Percentiles rank a stretch among this genome's conserved stretches.
phyloP scores from a whole-genome alignment of 2,113 vertebrate genomes.

The Climacteris rufus region DNA sequence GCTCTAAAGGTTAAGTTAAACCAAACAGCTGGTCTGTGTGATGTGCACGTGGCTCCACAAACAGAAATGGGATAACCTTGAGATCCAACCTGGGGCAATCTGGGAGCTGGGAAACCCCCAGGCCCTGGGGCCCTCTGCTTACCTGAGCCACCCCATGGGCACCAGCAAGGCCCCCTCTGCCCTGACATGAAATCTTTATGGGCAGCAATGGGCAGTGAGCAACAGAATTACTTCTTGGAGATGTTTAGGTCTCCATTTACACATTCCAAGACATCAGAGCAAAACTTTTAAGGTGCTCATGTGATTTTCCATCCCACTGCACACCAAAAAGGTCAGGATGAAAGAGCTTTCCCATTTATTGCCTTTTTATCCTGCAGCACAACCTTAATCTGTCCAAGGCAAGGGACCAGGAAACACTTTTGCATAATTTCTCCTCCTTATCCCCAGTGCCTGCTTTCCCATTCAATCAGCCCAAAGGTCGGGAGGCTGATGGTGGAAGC shows the following conservation, averaged over 20 bases:
- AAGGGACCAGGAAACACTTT: constrained; percentile 1
- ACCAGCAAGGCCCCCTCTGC: background rate
- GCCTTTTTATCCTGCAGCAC: background rate
- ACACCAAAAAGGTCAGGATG: background rate
- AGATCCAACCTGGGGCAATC: background rate
- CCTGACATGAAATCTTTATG: background rate
- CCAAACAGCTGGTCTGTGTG: background rate
- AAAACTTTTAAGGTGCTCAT: background rate
- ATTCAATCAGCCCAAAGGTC: constrained; percentile 27
- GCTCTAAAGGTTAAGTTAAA: constrained; percentile 14
- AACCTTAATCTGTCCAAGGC: background rate
- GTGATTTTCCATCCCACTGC: background rate
- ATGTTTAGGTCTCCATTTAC: background rate
- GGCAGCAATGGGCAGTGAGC: background rate
- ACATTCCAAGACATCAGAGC: background rate
- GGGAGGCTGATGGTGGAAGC: background rate
- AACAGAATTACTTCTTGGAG: background rate
- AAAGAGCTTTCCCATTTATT: background rate
- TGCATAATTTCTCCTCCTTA: background rate
- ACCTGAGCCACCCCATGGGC: background rate
- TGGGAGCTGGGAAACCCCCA: background rate
- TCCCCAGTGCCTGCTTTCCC: background rate
- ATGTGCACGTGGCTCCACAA: background rate
- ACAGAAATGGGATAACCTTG: background rate
- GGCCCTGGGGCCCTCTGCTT: background rate